Base-by-base conservation (phyloP, 2,888 invertebrate species). In the Eupelmus urozonus region DNA sequence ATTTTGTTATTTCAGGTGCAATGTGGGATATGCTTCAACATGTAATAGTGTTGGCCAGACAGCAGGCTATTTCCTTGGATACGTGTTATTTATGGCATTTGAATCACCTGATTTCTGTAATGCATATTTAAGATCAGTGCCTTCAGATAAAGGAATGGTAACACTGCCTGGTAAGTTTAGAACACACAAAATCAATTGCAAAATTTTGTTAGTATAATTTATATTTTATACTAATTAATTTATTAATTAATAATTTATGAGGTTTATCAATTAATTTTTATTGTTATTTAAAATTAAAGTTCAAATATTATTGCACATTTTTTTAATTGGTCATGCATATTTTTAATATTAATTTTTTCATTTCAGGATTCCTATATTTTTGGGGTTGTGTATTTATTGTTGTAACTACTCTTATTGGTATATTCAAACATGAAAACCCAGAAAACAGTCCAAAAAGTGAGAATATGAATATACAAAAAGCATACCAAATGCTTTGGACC, bases 31-130 rank as follows among this genome's bases (percentile, higher is more conserved):
- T 91, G 99, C 99, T 0, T 99, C 99, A 1, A 99, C 99, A 0
- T 99, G 99, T 88, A 99, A 99, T 88, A 96, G 97, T 84, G 97
- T 99, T 0, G 99, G 99, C 2, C 99, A 99, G 91, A 99, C 98
- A 0, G 96, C 98, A 49, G 99, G 99, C 0, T 98, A 96, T 90
- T 98, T 99, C 88, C 91, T 99, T 1, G 98, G 99, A 80, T 98
- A 98, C 90, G 97, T 98, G 0, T 92, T 98, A 13, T 99, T 99
- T 89, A 93, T 99, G 89, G 97, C 98, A 0, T 90, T 99, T 73
- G 99, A 99, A 90, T 99, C 99, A 0, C 93, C 96, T 34, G 96
- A 96, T 85, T 99, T 99, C 91, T 98, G 98, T 89, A 99, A 99
- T 90, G 94, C 93, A 81, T 99, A 98, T 89, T 89, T 99, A 45